Base-by-base conservation (phyloP, 2,888 invertebrate species). In the Dolichopus griseipennis region DNA sequence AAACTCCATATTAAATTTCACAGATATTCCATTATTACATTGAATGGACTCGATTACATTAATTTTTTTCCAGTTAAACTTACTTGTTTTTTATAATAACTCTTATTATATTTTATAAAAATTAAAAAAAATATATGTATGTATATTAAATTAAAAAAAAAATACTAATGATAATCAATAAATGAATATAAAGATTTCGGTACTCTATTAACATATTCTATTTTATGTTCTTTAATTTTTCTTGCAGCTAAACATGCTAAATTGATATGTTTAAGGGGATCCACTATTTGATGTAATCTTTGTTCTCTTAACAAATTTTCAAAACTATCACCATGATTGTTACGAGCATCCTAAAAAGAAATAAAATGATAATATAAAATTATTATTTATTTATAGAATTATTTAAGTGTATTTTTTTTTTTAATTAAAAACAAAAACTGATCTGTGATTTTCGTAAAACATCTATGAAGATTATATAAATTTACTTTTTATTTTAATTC, bases 241-340 rank as follows among this genome's bases (percentile, higher is more conserved):
- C 90, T 85, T 15, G 96, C 94, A 18, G 95, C 92, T 69, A 94
- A 85, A 79, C 96, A 97, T 76, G 91, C 89, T 73, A 97, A 86
- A 70, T 89, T 88, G 65, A 91, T 90, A 80, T 91, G 91, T 72
- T 88, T 87, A 65, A 93, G 83, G 9, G 90, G 90, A 81, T 91
- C 91, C 64, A 92, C 86, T 72, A 90, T 84, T 74, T 89, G 83
- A 72, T 86, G 84, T 67, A 89, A 83, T 71, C 83, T 83, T 75
- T 89, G 89, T 67, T 85, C 84, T 21, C 22, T 7, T 68, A 91
- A 82, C 72, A 93, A 82, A 72, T 86, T 85, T 73, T 88, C 87
- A 74, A 93, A 92, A 0, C 92, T 91, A 71, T 89, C 87, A 43
- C 90, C 90, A 72, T 86, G 85, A 78, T 87, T 84, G 84, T 94